Base-by-base conservation (phyloP, 2,888 invertebrate genomes). In the Lithophane ornitopus region DNA sequence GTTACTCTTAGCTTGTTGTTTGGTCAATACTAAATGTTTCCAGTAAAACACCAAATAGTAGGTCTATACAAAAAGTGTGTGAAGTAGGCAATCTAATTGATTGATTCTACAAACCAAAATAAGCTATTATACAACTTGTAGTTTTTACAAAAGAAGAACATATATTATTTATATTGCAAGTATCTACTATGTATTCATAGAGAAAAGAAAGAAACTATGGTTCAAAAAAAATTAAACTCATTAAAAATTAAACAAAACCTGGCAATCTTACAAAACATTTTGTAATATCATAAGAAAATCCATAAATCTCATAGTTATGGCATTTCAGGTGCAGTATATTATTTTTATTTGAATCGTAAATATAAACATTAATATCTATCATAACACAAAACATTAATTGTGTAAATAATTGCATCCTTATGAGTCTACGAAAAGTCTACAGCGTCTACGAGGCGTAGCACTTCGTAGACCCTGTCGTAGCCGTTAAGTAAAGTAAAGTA, bases 1-100 rank as follows among this genome's bases (percentile, higher is more conserved):
- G 82, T 80, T 72, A 80, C 76, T 76, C 70, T 79, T 52, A 69
- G 74, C 78, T 73, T 54, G 73, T 56, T 86, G 67, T 82, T 82
- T 62, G 72, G 41, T 61, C 76, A 78, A 74, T 70, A 70, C 34
- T 69, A 34, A 76, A 58, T 71, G 71, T 67, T 74, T 22, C 14
- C 7, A 70, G 70, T 26, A 34, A 44, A 34, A 44, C 26, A 63
- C 54, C 22, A 34, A 74, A 73, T 65, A 7, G 14, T 26, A 52
- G 28, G 26, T 22, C 19, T n/a, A 26, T 11, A 66, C 14, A 44
- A n/a, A 11, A 28, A 62, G 6, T 0, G 26, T 16, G 8, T n/a
- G n/a, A n/a, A n/a, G n/a, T 54, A 4, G n/a, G 2, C 11, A 22
- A 34, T 44, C 1, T 26, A 26, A 54, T 39, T 28, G 22, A 61